Percentiles rank a stretch among this genome's conserved stretches.
phyloP scores from a whole-genome alignment of 2,797 vertebrate species.

The Malurus splendens region DNA sequence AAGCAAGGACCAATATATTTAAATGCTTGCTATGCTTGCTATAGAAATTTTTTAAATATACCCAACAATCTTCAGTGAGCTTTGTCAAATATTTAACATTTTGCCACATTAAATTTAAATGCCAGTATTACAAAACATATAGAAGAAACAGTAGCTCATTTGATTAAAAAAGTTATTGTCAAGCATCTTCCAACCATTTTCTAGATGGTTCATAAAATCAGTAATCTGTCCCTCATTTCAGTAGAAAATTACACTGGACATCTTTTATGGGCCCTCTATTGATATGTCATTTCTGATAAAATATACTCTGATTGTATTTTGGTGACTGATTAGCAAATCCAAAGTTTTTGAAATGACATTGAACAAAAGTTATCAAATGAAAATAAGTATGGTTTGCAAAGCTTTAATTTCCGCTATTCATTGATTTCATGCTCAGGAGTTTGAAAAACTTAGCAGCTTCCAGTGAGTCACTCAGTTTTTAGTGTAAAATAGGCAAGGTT shows the following conservation, averaged over 20 bases:
- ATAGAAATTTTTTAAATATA: not conserved
- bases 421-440: not conserved
- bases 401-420: not conserved
- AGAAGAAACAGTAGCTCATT: not conserved
- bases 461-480: slow-evolving; percentile 20
- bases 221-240: not conserved
- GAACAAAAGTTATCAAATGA: not conserved
- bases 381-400: not conserved
- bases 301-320: not conserved
- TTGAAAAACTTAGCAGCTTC: slow-evolving; percentile 13
- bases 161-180: not conserved
- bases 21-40: not conserved
- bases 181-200: not conserved
- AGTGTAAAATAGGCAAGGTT: slow-evolving; percentile 6
- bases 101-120: not conserved
- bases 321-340: not conserved
- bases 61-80: not conserved
- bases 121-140: not conserved
- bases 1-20: not conserved
- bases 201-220: not conserved
- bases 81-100: not conserved
- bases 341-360: not conserved
- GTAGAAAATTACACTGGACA: not conserved
- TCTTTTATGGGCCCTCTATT: not conserved
- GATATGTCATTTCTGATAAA: not conserved